Evolutionary conservation across 2,888 invertebrate species (phyloP).

Genomic region (Lasioglossum zephyrum): DNA sequence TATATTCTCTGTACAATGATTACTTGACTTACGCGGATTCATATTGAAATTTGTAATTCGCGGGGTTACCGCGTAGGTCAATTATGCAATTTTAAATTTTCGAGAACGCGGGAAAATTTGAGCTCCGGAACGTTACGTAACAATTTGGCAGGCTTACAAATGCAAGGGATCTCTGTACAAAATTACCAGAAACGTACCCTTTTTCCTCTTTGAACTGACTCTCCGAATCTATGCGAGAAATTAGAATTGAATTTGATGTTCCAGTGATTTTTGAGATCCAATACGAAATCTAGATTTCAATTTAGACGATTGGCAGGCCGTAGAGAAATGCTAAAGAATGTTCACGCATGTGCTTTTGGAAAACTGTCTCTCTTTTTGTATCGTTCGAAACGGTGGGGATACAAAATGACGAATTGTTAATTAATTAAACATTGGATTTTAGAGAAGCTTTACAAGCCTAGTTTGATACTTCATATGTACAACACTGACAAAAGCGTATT

Average conservation of each 20-base stretch:
- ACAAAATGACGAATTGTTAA: constrained; percentile 49
- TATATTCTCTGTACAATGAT: neutral
- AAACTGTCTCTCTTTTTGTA: constrained; percentile 19
- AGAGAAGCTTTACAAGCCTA: constrained; percentile 54
- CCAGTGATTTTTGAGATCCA: neutral
- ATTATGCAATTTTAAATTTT: neutral
- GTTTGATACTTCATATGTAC: constrained; percentile 59
- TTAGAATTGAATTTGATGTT: neutral
- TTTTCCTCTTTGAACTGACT: neutral
- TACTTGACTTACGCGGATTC: no score
- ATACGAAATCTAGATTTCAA: neutral
- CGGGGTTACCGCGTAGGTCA: neutral
- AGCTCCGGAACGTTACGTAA: neutral
- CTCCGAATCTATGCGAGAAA: neutral
- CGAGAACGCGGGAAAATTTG: neutral
- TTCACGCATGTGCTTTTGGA: constrained; percentile 42
- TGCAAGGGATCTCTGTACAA: neutral
- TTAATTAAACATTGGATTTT: constrained; percentile 38
- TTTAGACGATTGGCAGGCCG: neutral
- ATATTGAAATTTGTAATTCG: neutral
- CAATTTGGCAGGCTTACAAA: neutral
- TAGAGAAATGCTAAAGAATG: neutral
- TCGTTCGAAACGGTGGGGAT: constrained; percentile 24
- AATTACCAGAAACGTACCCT: neutral
- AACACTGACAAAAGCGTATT: constrained; percentile 17